Conservation (phyloP, 2,113 vertebrate genomes). For the Microtus richardsoni region DNA sequence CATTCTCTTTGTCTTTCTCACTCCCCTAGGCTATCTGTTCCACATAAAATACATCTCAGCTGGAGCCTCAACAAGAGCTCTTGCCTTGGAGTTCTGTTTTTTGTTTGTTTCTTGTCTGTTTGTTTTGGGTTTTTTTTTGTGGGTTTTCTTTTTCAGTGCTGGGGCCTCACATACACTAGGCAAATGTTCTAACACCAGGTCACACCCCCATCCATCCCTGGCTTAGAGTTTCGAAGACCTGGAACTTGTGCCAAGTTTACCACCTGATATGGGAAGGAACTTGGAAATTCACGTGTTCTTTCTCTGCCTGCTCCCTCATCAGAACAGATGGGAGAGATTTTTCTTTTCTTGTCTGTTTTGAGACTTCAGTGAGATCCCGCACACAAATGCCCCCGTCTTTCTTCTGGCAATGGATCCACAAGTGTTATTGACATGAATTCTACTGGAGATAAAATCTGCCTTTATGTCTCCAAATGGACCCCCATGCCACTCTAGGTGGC, state of each 20-base stretch:
- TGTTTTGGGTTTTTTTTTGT: background rate
- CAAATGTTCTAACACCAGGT: background rate
- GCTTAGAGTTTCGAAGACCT: background rate
- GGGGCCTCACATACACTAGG: background rate
- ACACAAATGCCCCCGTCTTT: background rate
- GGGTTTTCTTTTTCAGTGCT: background rate
- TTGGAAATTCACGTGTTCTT: background rate
- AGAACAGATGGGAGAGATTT: background rate
- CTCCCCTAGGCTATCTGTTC: background rate
- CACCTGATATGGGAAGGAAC: background rate
- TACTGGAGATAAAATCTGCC: background rate
- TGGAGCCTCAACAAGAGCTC: background rate
- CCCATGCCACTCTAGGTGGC: background rate
- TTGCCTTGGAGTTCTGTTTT: background rate
- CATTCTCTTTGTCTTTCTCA: background rate
- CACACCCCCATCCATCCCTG: background rate
- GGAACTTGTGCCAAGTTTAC: background rate
- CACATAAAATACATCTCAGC: background rate
- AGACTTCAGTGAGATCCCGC: background rate
- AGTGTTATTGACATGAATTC: background rate
- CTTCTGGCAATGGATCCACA: background rate
- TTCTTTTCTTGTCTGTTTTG: background rate
- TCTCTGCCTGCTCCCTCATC: slow-evolving; percentile 16
- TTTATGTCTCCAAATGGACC: background rate
- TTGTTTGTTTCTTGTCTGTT: background rate